Evolutionary conservation across 2,888 invertebrate genomes (phyloP).

Genomic region (Blomia tropicalis): DNA sequence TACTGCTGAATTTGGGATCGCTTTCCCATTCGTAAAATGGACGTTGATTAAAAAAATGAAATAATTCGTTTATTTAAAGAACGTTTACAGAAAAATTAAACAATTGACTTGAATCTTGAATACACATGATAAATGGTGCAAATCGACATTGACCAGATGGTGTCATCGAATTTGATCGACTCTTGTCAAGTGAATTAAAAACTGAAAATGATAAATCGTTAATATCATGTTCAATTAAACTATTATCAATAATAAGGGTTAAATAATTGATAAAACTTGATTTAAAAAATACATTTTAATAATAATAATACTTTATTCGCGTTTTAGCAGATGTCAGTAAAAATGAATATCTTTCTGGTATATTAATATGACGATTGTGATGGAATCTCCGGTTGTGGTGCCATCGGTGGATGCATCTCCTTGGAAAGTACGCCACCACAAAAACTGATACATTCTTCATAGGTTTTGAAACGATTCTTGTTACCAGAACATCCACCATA

Average conservation of each 20-base stretch:
- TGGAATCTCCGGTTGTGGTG: neutral
- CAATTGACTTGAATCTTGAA: slow-evolving; percentile 84
- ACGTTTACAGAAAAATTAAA: slow-evolving; percentile 92
- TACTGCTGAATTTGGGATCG: too few species aligned
- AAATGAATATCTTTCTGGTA: too few species aligned
- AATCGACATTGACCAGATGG: slow-evolving; percentile 87
- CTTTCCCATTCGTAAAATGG: too few species aligned
- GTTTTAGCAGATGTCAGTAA: too few species aligned
- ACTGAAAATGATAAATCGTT: slow-evolving; percentile 43
- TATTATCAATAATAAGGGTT: slow-evolving; percentile 48
- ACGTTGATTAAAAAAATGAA: too few species aligned
- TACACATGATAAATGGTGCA: slow-evolving; percentile 82
- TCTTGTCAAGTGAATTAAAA: slow-evolving; percentile 79
- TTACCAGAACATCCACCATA: slow-evolving; percentile 73
- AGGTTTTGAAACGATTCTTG: slow-evolving; percentile 59
- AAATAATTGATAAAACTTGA: too few species aligned
- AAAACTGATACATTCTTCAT: slow-evolving; percentile 47
- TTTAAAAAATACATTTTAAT: too few species aligned
- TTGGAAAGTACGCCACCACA: slow-evolving; percentile 25
- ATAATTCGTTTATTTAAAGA: too few species aligned
- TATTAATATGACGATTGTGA: neutral
- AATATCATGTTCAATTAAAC: neutral
- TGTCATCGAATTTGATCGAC: slow-evolving; percentile 91
- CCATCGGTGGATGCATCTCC: neutral
- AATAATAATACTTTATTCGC: too few species aligned